A percentile compares a stretch with the other conserved stretches of the same genome.
These are phyloP conservation scores for Nannobrachium achirus DNA, from an alignment of 2,113 vertebrate species.

Conservation along the genomic window DNA sequence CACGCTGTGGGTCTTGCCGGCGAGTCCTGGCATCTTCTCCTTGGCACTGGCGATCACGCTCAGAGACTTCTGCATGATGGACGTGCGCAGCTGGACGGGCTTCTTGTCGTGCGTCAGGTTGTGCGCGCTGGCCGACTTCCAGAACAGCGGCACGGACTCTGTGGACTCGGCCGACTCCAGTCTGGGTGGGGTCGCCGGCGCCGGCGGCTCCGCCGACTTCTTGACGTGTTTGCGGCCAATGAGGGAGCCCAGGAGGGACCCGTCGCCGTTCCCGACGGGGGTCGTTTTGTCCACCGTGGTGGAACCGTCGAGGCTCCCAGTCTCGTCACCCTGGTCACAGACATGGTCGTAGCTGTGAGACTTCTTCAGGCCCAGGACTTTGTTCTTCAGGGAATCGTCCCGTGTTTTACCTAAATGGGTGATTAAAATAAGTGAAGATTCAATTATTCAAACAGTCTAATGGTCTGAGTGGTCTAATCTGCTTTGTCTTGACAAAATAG, in stretches of 20 bases:
- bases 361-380: conserved; percentile 90
- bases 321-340: conserved; percentile 86
- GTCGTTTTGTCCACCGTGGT: conserved; percentile 81
- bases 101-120: conserved; percentile 95
- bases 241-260: conserved; percentile 85
- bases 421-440: neutral
- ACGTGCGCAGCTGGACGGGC: conserved; percentile 88
- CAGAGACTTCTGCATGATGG: conserved; percentile 96
- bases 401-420: conserved; percentile 76
- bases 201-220: conserved; percentile 76
- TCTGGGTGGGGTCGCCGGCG: conserved; percentile 30
- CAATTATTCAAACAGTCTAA: neutral
- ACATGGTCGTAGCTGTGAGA: conserved; percentile 96
- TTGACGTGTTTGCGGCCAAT: conserved; percentile 81
- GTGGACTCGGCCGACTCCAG: conserved; percentile 84
- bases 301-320: conserved; percentile 83
- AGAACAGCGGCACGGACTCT: conserved; percentile 92
- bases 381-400: conserved; percentile 90
- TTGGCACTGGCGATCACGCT: conserved; percentile 97
- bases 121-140: conserved; percentile 96
- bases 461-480: too few relatives aligned
- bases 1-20: conserved; percentile 83
- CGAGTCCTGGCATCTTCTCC: conserved; percentile 92
- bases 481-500: too few relatives aligned
- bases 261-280: conserved; percentile 81